These are phyloP conservation scores for Eunapius fragilis DNA, from an alignment of 37 sponge, comb jelly and placozoan species.

Conservation along the genomic window DNA sequence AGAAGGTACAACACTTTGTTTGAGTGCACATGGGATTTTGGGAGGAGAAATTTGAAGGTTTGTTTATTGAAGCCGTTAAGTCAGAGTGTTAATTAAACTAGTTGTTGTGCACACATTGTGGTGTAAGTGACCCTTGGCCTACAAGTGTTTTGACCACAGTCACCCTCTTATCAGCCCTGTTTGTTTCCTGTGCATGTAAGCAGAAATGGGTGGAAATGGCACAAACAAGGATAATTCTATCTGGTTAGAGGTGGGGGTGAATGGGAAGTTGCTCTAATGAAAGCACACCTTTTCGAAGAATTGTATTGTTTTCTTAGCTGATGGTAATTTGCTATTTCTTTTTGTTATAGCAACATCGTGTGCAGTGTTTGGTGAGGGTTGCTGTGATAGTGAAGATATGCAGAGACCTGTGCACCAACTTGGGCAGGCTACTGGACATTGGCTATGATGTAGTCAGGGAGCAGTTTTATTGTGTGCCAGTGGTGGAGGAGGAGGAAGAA, in stretches of 20 bases:
- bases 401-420: neutral
- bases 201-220: neutral
- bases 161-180: neutral
- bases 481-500: neutral
- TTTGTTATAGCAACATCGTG: constrained; percentile 13
- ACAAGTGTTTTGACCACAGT: neutral
- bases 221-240: neutral
- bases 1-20: too few relatives aligned
- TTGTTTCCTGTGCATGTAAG: neutral
- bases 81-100: too few relatives aligned
- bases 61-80: too few relatives aligned
- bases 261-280: neutral
- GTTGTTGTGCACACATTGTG: too few relatives aligned
- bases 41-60: too few relatives aligned
- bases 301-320: neutral
- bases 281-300: neutral
- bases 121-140: neutral
- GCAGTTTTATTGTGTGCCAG: neutral
- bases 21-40: too few relatives aligned
- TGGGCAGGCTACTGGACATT: constrained; percentile 5
- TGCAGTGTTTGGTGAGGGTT: constrained; percentile 34
- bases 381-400: neutral
- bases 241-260: too few relatives aligned
- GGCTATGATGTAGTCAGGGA: neutral
- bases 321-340: neutral